Evolutionary conservation across 2,888 invertebrate genomes (phyloP).

Genomic region (Caenorhabditis sp.): DNA sequence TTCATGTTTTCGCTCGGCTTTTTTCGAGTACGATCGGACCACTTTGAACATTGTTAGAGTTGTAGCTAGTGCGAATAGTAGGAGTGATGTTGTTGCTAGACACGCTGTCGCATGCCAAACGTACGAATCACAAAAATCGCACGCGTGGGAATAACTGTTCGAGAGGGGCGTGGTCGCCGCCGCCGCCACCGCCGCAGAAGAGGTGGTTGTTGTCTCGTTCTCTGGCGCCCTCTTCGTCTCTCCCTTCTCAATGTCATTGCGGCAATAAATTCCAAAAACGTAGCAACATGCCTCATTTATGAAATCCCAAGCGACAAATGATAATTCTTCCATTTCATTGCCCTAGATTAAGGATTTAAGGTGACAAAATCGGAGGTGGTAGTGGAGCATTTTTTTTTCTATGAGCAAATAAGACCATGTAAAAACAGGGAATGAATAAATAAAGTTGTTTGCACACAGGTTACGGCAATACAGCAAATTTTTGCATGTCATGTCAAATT

Average conservation of each 20-base stretch:
- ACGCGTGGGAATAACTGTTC: constrained; percentile 37
- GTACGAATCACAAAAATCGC: constrained; percentile 50
- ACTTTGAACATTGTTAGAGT: constrained; percentile 76
- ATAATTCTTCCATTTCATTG: not conserved
- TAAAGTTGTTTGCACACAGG: not conserved
- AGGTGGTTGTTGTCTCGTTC: not conserved
- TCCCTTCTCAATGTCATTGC: not conserved
- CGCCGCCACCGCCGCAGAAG: not conserved
- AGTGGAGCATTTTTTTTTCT: not conserved
- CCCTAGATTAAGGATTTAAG: too few species aligned
- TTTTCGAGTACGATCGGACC: constrained; percentile 77
- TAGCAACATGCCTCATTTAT: not conserved
- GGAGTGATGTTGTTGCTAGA: constrained; percentile 53
- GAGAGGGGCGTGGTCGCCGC: constrained; percentile 9
- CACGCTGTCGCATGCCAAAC: constrained; percentile 57
- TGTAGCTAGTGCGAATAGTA: constrained; percentile 72
- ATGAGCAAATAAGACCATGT: not conserved
- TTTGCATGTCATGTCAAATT: not conserved
- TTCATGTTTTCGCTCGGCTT: constrained; percentile 68
- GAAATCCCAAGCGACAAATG: not conserved
- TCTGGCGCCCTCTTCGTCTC: not conserved
- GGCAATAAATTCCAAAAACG: not conserved
- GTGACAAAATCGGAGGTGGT: too few species aligned
- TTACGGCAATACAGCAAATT: not conserved
- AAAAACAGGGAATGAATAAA: not conserved